Evolutionary conservation across 2,888 invertebrate species (phyloP).

Genomic region (Chrysina gloriosa): DNA sequence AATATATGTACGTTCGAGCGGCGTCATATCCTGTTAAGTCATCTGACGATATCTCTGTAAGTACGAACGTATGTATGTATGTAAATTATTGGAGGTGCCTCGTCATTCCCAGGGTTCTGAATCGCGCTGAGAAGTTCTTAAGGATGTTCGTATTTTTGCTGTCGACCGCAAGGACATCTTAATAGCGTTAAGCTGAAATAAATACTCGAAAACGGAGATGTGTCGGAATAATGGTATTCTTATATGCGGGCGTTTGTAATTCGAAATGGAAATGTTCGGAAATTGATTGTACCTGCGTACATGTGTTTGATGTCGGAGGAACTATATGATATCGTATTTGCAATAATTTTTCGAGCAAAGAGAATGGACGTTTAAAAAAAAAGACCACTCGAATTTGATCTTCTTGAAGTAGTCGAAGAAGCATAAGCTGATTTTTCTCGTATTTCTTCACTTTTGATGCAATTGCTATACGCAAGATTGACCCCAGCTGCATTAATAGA

Average conservation of each 20-base stretch:
- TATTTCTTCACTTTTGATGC: too few relatives aligned
- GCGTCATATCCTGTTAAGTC: conserved; percentile 26
- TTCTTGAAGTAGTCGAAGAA: too few relatives aligned
- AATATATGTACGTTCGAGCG: neutral
- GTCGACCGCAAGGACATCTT: conserved; percentile 17
- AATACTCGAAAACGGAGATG: conserved; percentile 7
- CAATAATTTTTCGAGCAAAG: too few relatives aligned
- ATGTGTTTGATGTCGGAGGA: too few relatives aligned
- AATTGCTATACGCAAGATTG: too few relatives aligned
- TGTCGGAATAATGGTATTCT: neutral
- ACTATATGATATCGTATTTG: too few relatives aligned
- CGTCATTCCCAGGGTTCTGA: conserved; percentile 32
- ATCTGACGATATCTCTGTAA: neutral
- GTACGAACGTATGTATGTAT: conserved; percentile 5
- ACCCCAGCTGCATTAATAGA: too few relatives aligned
- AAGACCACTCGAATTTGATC: too few relatives aligned
- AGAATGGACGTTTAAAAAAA: too few relatives aligned
- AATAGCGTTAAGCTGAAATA: conserved; percentile 9
- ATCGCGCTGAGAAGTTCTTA: conserved; percentile 20
- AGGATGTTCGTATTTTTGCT: conserved; percentile 29
- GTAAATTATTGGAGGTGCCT: conserved; percentile 23
- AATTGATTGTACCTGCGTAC: too few relatives aligned
- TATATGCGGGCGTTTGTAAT: neutral
- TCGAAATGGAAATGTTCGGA: too few relatives aligned
- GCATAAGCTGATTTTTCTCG: too few relatives aligned